Evolutionary conservation across 2,888 invertebrate species (phyloP).

Genomic region (Agapostemon virescens): DNA sequence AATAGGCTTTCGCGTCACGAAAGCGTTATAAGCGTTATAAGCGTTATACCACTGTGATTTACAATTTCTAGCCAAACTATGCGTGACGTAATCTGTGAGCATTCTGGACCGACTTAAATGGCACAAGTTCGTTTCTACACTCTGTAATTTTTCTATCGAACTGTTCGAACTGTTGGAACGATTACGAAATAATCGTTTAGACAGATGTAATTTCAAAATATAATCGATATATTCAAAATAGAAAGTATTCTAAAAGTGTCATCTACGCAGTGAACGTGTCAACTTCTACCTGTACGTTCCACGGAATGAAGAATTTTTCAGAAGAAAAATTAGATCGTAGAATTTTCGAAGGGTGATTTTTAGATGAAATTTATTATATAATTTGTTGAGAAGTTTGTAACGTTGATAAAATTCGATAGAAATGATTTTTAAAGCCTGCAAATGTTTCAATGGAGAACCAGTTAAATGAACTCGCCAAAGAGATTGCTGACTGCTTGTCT

Average conservation of each 20-base stretch:
- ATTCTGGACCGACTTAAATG: not conserved
- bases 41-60: constrained; percentile 3
- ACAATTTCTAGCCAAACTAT: not conserved
- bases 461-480: constrained; percentile 36
- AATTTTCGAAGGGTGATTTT: not conserved
- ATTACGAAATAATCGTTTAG: not conserved
- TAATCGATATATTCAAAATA: not conserved
- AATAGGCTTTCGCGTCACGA: constrained; percentile 24
- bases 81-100: not conserved
- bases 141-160: not conserved
- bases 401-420: not conserved
- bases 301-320: too few relatives aligned
- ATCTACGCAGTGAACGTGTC: too few relatives aligned
- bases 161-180: too few relatives aligned
- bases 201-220: not conserved
- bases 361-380: too few relatives aligned
- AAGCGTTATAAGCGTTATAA: too few relatives aligned
- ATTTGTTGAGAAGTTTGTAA: not conserved
- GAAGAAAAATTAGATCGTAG: not conserved
- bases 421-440: not conserved
- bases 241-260: too few relatives aligned
- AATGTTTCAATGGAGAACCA: constrained; percentile 27
- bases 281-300: too few relatives aligned
- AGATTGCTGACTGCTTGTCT: constrained; percentile 45
- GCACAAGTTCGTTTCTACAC: not conserved